These are phyloP conservation scores for Beroe ovata DNA, from an alignment of 37 sponge, comb jelly and placozoan species.

Conservation along the genomic window DNA sequence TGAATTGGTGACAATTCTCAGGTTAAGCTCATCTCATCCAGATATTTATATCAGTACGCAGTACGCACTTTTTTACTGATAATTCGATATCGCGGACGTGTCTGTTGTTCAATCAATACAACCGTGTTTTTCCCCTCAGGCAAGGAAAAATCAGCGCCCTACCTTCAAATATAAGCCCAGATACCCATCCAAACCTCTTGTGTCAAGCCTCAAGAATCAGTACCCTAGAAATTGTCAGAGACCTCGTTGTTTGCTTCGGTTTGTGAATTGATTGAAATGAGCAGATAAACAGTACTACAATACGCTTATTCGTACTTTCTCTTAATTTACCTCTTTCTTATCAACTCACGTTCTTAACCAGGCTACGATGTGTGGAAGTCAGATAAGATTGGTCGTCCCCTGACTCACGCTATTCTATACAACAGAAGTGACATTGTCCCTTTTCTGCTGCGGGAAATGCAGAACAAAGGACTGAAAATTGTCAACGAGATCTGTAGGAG, in stretches of 20 bases:
- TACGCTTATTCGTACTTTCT: too few relatives aligned
- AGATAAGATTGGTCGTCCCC: not conserved
- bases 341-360: too few relatives aligned
- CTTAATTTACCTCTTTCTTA: too few relatives aligned
- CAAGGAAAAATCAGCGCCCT: not conserved
- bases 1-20: too few relatives aligned
- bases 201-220: slow-evolving; percentile 18
- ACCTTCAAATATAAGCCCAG: not conserved
- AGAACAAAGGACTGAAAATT: not conserved
- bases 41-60: too few relatives aligned
- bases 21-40: too few relatives aligned
- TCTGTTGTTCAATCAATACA: too few relatives aligned
- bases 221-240: not conserved
- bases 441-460: not conserved
- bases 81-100: too few relatives aligned
- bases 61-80: too few relatives aligned
- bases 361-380: not conserved
- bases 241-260: not conserved
- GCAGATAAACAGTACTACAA: too few relatives aligned
- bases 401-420: not conserved
- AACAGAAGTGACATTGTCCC: not conserved
- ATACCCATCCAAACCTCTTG: not conserved
- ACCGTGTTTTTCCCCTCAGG: too few relatives aligned
- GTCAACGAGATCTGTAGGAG: not conserved
- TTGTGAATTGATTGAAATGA: not conserved